Percentiles rank a stretch among this genome's conserved stretches.
Evolutionary conservation across 2,888 invertebrate species (phyloP).

Genomic region (Apotomis turbidana): DNA sequence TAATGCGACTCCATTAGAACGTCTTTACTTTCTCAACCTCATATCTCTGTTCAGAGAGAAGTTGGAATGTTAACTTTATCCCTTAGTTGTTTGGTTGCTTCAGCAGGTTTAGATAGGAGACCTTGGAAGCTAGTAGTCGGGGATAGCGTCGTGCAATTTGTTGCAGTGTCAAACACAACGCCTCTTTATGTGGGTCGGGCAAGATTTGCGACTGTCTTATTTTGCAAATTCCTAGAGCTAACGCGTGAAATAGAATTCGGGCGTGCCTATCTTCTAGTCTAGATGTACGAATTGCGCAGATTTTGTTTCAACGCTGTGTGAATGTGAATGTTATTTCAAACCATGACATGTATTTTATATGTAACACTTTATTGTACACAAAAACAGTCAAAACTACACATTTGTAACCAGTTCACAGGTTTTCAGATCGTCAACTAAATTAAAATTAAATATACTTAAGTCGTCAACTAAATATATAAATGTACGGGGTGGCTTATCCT

Average conservation of each 20-base stretch:
- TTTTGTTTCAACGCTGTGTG: no score
- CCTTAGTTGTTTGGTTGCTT: neutral
- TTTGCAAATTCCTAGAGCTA: neutral
- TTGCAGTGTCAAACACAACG: constrained; percentile 50
- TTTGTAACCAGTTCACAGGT: neutral
- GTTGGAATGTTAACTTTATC: neutral
- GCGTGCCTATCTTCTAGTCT: neutral
- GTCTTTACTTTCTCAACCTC: constrained; percentile 10
- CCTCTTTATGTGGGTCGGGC: constrained; percentile 41
- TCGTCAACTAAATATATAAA: constrained; percentile 33
- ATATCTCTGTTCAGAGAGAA: neutral
- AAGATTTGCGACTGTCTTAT: constrained; percentile 42
- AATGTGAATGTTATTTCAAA: no score
- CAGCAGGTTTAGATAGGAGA: neutral
- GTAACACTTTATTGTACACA: no score
- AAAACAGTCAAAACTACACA: no score
- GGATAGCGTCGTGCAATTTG: constrained; percentile 46
- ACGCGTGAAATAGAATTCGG: neutral
- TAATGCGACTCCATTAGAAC: constrained; percentile 38
- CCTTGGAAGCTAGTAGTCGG: constrained; percentile 8
- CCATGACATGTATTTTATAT: no score
- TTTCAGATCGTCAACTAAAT: constrained; percentile 30
- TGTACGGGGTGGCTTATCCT: neutral
- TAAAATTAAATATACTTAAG: constrained; percentile 38
- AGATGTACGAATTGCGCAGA: no score